Evolutionary conservation across 2,888 invertebrate species (phyloP).

Genomic region (Diaphora mendica): DNA sequence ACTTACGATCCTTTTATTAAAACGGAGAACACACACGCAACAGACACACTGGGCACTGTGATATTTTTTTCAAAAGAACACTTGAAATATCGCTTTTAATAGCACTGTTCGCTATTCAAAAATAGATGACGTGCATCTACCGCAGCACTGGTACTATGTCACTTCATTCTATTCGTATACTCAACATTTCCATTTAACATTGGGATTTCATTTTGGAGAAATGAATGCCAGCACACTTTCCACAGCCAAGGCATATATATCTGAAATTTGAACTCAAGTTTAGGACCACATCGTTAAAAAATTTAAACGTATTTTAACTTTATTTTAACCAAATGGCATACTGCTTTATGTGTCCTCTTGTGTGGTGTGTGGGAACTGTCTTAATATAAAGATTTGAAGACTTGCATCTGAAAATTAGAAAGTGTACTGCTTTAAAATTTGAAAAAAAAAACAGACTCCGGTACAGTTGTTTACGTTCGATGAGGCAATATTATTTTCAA

Average conservation of each 20-base stretch:
- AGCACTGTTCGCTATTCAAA: slow-evolving; percentile 1
- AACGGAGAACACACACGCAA: not conserved
- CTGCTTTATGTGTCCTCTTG: not conserved
- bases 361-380: not conserved
- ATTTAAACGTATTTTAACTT: not conserved
- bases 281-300: not conserved
- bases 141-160: not conserved
- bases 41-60: not conserved
- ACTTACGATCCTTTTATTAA: not conserved
- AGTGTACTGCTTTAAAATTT: not conserved
- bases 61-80: not conserved
- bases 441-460: no score
- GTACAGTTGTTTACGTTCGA: no score
- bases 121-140: slow-evolving; percentile 3
- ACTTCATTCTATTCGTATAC: slow-evolving; percentile 2
- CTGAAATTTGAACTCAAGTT: not conserved
- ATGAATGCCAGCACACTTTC: not conserved
- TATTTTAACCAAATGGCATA: not conserved
- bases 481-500: no score
- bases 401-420: no score
- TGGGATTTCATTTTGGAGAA: not conserved
- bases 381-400: not conserved
- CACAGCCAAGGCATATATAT: not conserved
- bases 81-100: not conserved
- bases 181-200: slow-evolving; percentile 5